Evolutionary conservation across 2,888 invertebrate genomes (phyloP).

Genomic region (Abrostola tripartita): DNA sequence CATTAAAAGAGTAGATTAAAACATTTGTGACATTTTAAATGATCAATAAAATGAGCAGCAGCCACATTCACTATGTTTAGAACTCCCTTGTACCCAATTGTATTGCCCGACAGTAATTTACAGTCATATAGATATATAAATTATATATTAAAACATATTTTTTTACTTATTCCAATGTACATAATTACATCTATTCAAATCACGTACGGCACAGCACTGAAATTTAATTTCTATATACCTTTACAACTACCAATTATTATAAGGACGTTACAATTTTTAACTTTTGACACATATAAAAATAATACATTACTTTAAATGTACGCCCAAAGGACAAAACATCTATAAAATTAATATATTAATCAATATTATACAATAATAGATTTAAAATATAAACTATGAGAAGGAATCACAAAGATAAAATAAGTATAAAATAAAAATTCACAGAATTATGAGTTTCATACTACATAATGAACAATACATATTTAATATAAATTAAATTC

Average conservation of each 20-base stretch:
- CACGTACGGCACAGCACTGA: constrained; percentile 61
- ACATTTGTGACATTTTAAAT: constrained; percentile 45
- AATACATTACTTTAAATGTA: constrained; percentile 36
- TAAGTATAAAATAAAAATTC: constrained; percentile 55
- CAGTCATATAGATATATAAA: constrained; percentile 40
- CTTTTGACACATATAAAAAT: constrained; percentile 50
- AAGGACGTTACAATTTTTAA: constrained; percentile 40
- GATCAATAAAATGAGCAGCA: constrained; percentile 24
- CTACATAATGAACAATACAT: constrained; percentile 39
- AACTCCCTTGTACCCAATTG: constrained; percentile 31
- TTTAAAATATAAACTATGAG: constrained; percentile 50
- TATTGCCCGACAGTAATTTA: constrained; percentile 33
- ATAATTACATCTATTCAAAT: constrained; percentile 54
- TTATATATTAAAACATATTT: constrained; percentile 45
- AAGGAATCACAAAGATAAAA: constrained; percentile 45
- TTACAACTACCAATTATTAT: constrained; percentile 37
- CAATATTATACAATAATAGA: constrained; percentile 46
- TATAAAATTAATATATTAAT: constrained; percentile 40
- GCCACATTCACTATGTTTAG: constrained; percentile 21
- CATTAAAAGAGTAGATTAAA: constrained; percentile 22
- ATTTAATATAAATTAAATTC: constrained; percentile 52
- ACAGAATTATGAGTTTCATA: constrained; percentile 51
- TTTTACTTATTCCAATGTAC: constrained; percentile 53
- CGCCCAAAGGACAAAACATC: constrained; percentile 33
- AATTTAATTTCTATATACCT: constrained; percentile 56